phyloP scores from a whole-genome alignment of 2,888 invertebrate genomes.

The Neria commutata region DNA sequence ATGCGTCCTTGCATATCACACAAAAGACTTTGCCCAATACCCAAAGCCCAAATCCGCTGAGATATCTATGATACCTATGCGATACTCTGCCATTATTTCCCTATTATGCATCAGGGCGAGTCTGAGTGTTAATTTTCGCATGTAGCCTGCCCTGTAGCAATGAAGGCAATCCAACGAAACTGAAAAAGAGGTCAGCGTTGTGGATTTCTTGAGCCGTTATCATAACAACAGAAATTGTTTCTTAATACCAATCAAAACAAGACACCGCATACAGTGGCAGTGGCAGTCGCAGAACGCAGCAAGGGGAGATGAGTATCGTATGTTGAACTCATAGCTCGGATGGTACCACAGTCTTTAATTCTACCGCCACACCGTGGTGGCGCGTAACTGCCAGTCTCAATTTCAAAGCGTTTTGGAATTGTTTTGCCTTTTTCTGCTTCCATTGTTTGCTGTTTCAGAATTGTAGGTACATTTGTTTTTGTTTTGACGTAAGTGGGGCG shows the following conservation, averaged over 20 bases:
- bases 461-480: constrained; percentile 6
- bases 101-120: no score
- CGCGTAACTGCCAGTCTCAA: constrained; percentile 50
- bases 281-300: not conserved
- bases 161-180: no score
- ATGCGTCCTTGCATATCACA: not conserved
- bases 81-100: no score
- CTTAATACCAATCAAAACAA: constrained; percentile 38
- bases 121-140: no score
- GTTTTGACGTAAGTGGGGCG: no score
- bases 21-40: not conserved
- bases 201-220: constrained; percentile 17
- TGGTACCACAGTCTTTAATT: not conserved
- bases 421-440: not conserved
- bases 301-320: not conserved
- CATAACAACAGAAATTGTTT: constrained; percentile 25
- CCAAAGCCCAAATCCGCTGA: not conserved
- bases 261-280: constrained; percentile 10
- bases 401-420: constrained; percentile 37
- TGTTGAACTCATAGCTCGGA: not conserved
- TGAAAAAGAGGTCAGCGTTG: not conserved
- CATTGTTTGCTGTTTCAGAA: not conserved
- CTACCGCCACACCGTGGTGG: no score
- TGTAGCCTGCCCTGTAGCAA: no score
- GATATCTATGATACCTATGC: no score